phyloP scores from a whole-genome alignment of 2,113 vertebrate species.

The Zosterops lateralis region DNA sequence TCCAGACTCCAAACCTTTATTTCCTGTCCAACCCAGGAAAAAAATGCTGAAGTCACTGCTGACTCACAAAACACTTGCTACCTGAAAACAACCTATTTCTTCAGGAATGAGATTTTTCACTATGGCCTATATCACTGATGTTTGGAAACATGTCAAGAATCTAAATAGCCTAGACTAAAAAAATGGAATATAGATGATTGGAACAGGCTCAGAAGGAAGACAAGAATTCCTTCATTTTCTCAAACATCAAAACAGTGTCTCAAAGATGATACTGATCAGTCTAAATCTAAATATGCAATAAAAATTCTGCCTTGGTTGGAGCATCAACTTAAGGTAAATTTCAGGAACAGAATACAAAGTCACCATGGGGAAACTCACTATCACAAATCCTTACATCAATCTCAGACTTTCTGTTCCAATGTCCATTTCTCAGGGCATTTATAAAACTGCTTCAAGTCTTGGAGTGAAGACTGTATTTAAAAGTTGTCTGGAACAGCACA shows the following conservation, averaged over 20 bases:
- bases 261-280: not conserved
- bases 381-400: not conserved
- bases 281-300: not conserved
- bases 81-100: not conserved
- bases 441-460: not conserved
- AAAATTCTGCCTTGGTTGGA: not conserved
- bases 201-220: not conserved
- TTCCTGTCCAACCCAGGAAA: not conserved
- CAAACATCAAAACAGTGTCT: not conserved
- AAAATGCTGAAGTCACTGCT: not conserved
- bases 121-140: not conserved
- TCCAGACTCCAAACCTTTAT: not conserved
- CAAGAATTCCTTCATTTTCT: not conserved
- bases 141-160: not conserved
- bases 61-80: not conserved
- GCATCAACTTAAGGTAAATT: not conserved
- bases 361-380: not conserved
- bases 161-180: not conserved
- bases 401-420: not conserved
- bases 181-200: not conserved
- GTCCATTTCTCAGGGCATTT: not conserved
- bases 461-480: not conserved
- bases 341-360: not conserved
- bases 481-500: not conserved
- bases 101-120: not conserved